Evolutionary conservation across 2,797 vertebrate species (phyloP), one percentile per base, ranked within the genome.

Genomic region (Coreius guichenoti): DNA sequence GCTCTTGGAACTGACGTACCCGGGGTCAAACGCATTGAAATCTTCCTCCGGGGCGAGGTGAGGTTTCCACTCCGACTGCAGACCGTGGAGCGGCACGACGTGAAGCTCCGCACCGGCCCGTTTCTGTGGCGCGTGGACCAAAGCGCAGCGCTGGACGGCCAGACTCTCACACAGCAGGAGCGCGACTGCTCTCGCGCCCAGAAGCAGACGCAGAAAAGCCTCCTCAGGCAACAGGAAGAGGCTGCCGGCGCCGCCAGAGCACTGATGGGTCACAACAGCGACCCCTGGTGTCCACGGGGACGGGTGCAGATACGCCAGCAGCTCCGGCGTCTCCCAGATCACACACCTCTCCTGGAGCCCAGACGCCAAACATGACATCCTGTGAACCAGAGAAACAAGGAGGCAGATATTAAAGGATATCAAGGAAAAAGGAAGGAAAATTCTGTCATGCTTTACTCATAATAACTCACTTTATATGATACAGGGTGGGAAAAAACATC

Each of bases 241-340:
- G 88, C 93, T 92, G 36, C 86, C 83, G 0, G 70, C 33, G 1
- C 67, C 14, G 26, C 87, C 77, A 0, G 85, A 84, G 2, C n/a
- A 4, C 58, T 85, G 89, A 63, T 87, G 74, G 86, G 94, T 93
- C 87, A 95, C 83, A 51, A 95, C 84, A 0, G 94, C 92, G 1
- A 92, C 91, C 47, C 94, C 95, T 0, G 94, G 93, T 19, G 94
- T 96, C 94, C 95, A 96, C 6, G 95, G 95, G 9, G 81, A 89
- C 8, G 92, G 90, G 65, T 95, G 90, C 1, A 96, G 93, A 88
- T 93, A 92, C 3, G 95, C 95, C 36, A 93, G 90, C 7, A 95
- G 88, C 1, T 92, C 91, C 23, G 92, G 89, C 0, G 92, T 92
- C 88, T 93, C 90, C 95, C 95, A 96, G 85, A 96, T 83, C 11